Evolutionary conservation across 2,113 vertebrate genomes (phyloP), one percentile per base, ranked within the genome.

Genomic region (Myotis brandtii): DNA sequence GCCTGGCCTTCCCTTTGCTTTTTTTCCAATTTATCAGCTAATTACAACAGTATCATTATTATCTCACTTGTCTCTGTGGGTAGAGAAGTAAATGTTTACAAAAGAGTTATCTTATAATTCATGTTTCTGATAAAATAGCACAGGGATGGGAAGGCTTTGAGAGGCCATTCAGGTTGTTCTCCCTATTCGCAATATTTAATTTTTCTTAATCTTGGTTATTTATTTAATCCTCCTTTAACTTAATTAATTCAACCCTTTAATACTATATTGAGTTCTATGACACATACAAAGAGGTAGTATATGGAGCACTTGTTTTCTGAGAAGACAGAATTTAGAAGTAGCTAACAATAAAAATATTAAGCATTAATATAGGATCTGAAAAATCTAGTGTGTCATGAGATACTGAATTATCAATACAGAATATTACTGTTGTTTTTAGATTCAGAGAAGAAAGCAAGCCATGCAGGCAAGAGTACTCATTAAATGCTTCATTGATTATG

Each of bases 361-460:
- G 5, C 72, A 54, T 72, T 17, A 80, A 66, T 46, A 66, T 21
- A 66, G 34, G 23, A 54, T 79, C 34, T 93, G 62, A 85, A 85
- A 79, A 79, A 79, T 50, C 40, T 20, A 50, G 64, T 85, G 16
- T 95, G 43, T 95, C 9, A 54, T 64, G 73, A 84, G 52, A 77
- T 77, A 52, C 21, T 88, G 25, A 76, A 48, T 75, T 88, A 59
- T 69, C 40, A 17, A 70, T 77, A 77, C 11, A 76, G 32, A 59
- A 23, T 62, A 52, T 89, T 27, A 88, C 25, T 76, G 7, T 37
- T 81, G 30, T 84, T 76, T 92, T 92, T 70, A 52, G 62, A 67
- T 89, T 82, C 70, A 84, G n/a, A 77, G 69, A 82, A 23, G 85
- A 84, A 89, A 77, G 46, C 40, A 83, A 92, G 32, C 37, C 48